These are phyloP conservation scores for Dreissena rostriformis DNA, from an alignment of 1,140 invertebrate species.

Conservation along the genomic window DNA sequence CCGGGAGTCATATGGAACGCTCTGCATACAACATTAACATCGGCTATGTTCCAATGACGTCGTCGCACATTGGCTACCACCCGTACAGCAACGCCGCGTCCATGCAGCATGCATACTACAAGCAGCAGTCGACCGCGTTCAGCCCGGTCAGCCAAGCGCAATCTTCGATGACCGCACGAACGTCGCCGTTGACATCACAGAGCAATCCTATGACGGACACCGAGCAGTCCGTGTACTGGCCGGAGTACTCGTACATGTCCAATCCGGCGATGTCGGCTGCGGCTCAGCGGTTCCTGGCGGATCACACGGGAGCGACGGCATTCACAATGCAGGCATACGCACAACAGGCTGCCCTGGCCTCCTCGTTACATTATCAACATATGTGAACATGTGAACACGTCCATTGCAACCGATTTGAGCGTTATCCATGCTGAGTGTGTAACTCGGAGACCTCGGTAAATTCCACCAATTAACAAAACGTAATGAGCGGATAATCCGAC, in stretches of 20 bases:
- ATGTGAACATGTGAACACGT: not conserved
- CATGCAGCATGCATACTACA: conserved; percentile 14
- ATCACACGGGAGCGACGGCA: conserved; percentile 10
- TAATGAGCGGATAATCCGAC: too few species aligned
- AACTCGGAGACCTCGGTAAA: too few species aligned
- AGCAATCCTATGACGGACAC: not conserved
- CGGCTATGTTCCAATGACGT: conserved; percentile 68
- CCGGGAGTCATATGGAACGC: not conserved
- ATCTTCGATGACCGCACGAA: not conserved
- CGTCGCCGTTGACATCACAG: not conserved
- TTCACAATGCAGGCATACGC: conserved; percentile 35
- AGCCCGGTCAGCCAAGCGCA: not conserved
- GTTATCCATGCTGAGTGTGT: too few species aligned
- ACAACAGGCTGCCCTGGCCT: conserved; percentile 33
- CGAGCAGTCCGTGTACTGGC: not conserved
- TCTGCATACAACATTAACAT: conserved; percentile 45
- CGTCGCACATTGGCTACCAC: conserved; percentile 61
- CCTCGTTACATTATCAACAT: conserved; percentile 17
- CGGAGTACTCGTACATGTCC: not conserved
- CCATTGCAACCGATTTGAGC: too few species aligned
- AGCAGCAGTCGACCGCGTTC: not conserved
- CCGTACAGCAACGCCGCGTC: conserved; percentile 51
- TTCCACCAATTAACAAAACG: too few species aligned
- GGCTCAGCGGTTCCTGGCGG: conserved; percentile 1
- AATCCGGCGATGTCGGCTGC: not conserved